Evolutionary conservation across 2,797 vertebrate species (phyloP).

Genomic region (Neomorphus geoffroyi): DNA sequence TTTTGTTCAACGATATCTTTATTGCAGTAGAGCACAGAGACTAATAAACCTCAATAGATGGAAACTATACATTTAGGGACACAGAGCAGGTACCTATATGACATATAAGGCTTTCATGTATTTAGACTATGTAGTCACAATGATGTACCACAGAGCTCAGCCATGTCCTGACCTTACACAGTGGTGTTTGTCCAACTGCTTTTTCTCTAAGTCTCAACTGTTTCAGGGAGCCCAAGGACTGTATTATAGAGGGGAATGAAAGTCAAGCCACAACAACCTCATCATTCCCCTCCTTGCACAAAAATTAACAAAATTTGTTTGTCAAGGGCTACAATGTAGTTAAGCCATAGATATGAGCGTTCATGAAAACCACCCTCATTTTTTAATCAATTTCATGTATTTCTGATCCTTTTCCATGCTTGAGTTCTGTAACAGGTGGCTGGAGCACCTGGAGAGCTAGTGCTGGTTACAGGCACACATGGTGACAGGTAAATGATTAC

Average conservation of each 20-base stretch:
- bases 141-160: neutral
- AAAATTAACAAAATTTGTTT: neutral
- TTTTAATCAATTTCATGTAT: neutral
- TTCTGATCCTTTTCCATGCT: neutral
- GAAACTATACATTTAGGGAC: neutral
- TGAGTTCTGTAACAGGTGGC: neutral
- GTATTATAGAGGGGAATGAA: neutral
- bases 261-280: fast-evolving
- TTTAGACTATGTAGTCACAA: neutral
- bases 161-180: neutral
- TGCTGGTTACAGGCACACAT: neutral
- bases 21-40: neutral
- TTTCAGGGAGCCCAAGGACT: neutral
- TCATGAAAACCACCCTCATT: neutral
- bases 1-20: neutral
- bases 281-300: neutral
- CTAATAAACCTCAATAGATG: neutral
- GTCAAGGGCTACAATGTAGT: neutral
- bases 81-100: no score
- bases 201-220: neutral
- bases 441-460: slow-evolving; percentile 4
- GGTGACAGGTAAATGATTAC: slow-evolving; percentile 68
- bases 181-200: neutral
- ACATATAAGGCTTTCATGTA: no score
- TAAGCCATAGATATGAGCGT: neutral